Evolutionary conservation across 2,113 vertebrate species (phyloP).

Genomic region (Podarcis cretensis): DNA sequence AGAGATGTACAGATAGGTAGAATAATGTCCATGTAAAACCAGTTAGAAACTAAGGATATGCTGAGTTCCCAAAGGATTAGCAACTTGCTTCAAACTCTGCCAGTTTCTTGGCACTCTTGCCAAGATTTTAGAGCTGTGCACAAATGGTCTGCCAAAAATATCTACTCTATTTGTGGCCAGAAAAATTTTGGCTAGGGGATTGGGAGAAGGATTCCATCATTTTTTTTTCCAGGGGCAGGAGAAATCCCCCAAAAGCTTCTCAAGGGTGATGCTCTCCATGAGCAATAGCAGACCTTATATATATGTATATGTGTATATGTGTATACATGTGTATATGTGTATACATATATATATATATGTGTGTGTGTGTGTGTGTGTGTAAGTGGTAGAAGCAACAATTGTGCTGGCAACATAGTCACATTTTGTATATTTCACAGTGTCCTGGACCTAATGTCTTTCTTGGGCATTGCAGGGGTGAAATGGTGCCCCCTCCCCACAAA

Average conservation of each 20-base stretch:
- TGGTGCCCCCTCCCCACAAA: background rate
- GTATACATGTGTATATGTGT: too few species aligned
- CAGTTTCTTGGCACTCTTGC: background rate
- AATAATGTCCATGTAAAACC: slow-evolving; percentile 16
- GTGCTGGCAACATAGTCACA: background rate
- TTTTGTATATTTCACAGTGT: background rate
- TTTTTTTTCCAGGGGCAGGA: background rate
- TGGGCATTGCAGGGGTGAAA: background rate
- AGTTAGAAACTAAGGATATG: background rate
- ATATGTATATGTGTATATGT: too few species aligned
- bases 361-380: too few species aligned
- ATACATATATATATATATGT: too few species aligned
- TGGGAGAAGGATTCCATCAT: background rate
- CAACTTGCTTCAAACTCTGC: background rate
- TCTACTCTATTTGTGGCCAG: background rate
- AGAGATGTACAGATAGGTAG: background rate
- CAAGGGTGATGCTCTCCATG: background rate
- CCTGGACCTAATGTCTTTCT: background rate
- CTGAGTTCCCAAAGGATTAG: background rate
- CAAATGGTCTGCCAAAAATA: background rate
- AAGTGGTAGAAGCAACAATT: background rate
- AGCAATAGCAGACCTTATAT: too few species aligned
- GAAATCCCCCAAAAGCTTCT: background rate
- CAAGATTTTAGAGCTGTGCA: background rate
- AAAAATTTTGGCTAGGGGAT: background rate